Evolutionary conservation across 2,888 invertebrate species (phyloP), one percentile per base, ranked within the genome.

Genomic region (Nomada goodeniana): DNA sequence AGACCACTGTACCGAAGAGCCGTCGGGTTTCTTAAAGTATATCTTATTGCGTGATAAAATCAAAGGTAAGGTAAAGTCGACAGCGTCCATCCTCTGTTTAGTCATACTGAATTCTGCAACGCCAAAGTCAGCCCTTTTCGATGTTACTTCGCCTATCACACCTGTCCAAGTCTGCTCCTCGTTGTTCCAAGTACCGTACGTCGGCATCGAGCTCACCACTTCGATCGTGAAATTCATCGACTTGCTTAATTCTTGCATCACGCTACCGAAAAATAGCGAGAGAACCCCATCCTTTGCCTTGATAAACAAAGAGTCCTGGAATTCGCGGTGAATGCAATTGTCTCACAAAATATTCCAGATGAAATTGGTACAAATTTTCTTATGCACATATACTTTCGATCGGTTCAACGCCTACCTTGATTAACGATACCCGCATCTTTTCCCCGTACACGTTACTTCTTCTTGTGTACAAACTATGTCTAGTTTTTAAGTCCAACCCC

Each of bases 11-110:
- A 92, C 82, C 0, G 65, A 59, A 0, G 83, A 68, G 9, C 69
- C 74, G 13, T 70, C 70, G 0, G 86, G 89, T 60, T 88, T 72
- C 57, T 81, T 89, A 20, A 92, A 74, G 64, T 90, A 92, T 60
- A 92, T 81, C 15, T 82, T 80, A 44, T 87, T 83, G 13, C 80
- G 73, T 0, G 90, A 85, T 1, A 86, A 20, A 9, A 90, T 47
- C 53, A 93, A 73, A 0, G 93, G 93, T 15, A 89, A 36, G 1
- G 91, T 90, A 59, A 92, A 93, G 53, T 92, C 93, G 0, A 93
- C 76, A 9, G 63, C 86, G 0, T 86, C 70, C 26, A 90, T 26
- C 13, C 92, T 86, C 0, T 29, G 42, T 3, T 60, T 80, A 0
- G 90, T 91, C 20, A 93, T 86, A 9, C 88, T 86, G 50, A 92